These are phyloP conservation scores for Noctua comes DNA, from an alignment of 2,888 invertebrate genomes.

Conservation along the genomic window DNA sequence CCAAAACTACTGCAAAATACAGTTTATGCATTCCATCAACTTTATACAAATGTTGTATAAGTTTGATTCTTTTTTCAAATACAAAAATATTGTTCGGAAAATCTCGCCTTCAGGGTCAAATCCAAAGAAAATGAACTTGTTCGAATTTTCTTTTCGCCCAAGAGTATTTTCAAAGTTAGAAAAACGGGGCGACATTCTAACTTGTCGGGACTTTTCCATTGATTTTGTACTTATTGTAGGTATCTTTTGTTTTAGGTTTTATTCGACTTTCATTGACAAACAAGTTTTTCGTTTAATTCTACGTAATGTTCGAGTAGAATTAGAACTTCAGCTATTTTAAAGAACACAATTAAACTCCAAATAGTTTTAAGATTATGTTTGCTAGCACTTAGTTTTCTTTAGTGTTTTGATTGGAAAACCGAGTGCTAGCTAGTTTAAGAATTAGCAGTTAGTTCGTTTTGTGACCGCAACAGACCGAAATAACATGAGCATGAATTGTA, in stretches of 20 bases:
- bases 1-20: neutral
- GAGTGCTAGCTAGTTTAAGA: neutral
- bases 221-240: conserved; percentile 60
- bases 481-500: conserved; percentile 13
- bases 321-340: conserved; percentile 2
- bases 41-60: neutral
- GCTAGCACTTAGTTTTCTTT: too few relatives aligned
- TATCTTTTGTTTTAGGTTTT: conserved; percentile 56
- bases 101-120: conserved; percentile 45
- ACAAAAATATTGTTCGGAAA: conserved; percentile 44
- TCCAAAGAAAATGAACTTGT: conserved; percentile 54
- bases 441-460: neutral
- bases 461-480: neutral
- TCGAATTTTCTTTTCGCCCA: conserved; percentile 51
- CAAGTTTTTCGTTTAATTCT: conserved; percentile 50
- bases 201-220: conserved; percentile 59
- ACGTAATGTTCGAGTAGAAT: conserved; percentile 9
- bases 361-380: conserved; percentile 13
- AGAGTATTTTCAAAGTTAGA: conserved; percentile 58
- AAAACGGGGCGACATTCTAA: conserved; percentile 56
- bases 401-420: too few relatives aligned
- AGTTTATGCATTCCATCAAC: neutral
- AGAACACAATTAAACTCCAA: conserved; percentile 4
- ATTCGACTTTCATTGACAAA: conserved; percentile 43
- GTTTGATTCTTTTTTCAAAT: conserved; percentile 34